Base-by-base conservation (phyloP, 2,888 invertebrate genomes). In the Pachymerium ferrugineum region DNA sequence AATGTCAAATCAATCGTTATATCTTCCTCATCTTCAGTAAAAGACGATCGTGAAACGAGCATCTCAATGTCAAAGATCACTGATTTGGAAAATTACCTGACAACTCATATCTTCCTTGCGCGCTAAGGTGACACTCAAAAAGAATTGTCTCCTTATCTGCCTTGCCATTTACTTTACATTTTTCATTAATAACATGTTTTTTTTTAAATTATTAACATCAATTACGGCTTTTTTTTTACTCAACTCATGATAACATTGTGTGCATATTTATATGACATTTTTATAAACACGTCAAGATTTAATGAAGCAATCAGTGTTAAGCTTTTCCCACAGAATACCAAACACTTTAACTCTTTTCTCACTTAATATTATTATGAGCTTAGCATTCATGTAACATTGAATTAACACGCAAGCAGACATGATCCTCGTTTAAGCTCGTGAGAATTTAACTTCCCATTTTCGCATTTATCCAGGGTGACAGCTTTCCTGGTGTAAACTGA, bases 71-170 rank as follows among this genome's bases (percentile, higher is more conserved):
- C 62, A 62, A 62, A 62, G 62, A 62, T 28, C 62, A 62, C 62
- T 62, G 62, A 62, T 62, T 62, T 62, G 62, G 62, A 62, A 62
- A 62, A 62, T 62, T 62, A 62, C 62, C 62, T 62, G 62, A 62
- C 62, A 62, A 62, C 25, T 62, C 62, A 28, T 62, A 62, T 62
- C 62, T 62, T 12, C 62, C 12, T 28, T 62, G 12, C 12, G 14
- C 14, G 22, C 62, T 25, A n/a, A 62, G 62, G 62, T 62, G 62
- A 25, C 62, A 62, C 25, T 62, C 28, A 28, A 62, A 62, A 62
- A 28, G 10, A 62, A 62, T 62, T 62, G 62, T 62, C 25, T 62
- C 28, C 62, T 62, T 62, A 62, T 62, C 62, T 62, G 12, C 62
- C 25, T 62, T 22, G n/a, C 62, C 22, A 1, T 62, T 62, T 22